phyloP scores from a whole-genome alignment of 1,140 invertebrate species.

The Himalopsyche phryganea region DNA sequence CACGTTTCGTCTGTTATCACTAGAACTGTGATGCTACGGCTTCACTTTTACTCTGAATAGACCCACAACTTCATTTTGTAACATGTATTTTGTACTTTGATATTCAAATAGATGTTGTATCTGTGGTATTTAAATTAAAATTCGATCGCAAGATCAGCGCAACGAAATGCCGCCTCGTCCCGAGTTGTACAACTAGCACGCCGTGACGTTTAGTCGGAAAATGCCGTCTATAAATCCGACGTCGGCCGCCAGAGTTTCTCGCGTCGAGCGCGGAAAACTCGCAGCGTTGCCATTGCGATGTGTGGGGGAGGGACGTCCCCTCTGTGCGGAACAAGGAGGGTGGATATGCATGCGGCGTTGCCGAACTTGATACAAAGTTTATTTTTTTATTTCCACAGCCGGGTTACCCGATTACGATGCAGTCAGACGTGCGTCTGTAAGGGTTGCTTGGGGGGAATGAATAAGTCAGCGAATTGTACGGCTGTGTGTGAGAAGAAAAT shows the following conservation, averaged over 20 bases:
- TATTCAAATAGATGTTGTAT: too few species aligned
- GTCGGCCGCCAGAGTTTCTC: conserved; percentile 16
- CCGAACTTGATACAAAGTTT: conserved; percentile 26
- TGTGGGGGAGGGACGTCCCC: not conserved
- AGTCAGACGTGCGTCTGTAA: conserved; percentile 15
- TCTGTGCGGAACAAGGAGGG: conserved; percentile 8
- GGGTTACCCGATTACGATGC: conserved; percentile 25
- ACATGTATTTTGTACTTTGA: too few species aligned
- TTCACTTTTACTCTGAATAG: too few species aligned
- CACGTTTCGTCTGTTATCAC: conserved; percentile 15
- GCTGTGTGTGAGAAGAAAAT: too few species aligned
- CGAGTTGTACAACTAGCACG: conserved; percentile 8
- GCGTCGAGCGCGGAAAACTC: not conserved
- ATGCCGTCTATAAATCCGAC: conserved; percentile 9
- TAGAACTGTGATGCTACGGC: too few species aligned
- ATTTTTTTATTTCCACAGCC: conserved; percentile 1
- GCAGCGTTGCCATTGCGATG: not conserved
- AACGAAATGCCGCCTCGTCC: not conserved
- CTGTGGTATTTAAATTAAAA: conserved; percentile 4
- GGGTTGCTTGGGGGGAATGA: conserved; percentile 2
- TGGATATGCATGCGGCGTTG: conserved; percentile 32
- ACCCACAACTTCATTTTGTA: too few species aligned
- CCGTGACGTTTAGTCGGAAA: conserved; percentile 24
- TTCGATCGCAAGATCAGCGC: conserved; percentile 5
- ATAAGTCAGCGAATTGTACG: conserved; percentile 9